phyloP scores from a whole-genome alignment of 2,888 invertebrate species.

The Dinocampus coccinellae region DNA sequence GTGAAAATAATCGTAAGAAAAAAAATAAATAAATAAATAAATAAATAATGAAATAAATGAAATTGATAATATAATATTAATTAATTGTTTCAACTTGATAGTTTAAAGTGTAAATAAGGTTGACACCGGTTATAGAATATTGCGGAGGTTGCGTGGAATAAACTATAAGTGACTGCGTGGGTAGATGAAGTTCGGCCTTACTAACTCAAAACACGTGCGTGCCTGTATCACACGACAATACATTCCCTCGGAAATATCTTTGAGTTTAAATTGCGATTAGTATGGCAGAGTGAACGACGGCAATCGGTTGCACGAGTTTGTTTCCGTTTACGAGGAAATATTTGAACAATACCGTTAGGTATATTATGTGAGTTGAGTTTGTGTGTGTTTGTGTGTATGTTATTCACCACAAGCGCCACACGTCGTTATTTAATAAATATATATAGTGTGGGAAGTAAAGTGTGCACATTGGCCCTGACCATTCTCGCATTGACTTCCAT shows the following conservation, averaged over 20 bases:
- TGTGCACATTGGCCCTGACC: constrained; percentile 9
- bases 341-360: background rate
- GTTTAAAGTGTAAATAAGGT: background rate
- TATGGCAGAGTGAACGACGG: constrained; percentile 37
- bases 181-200: constrained; percentile 56
- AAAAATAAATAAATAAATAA: background rate
- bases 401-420: constrained; percentile 25
- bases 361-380: too few species aligned
- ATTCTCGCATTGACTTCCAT: constrained; percentile 7
- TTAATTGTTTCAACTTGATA: background rate
- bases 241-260: background rate
- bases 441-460: background rate
- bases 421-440: background rate
- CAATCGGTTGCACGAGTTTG: constrained; percentile 49
- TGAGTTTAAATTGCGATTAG: constrained; percentile 23
- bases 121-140: constrained; percentile 29
- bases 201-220: constrained; percentile 37
- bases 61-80: too few species aligned
- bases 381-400: background rate
- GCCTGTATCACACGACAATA: constrained; percentile 28
- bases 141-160: constrained; percentile 49
- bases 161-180: constrained; percentile 53
- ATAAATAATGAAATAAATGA: too few species aligned
- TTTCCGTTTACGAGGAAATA: constrained; percentile 43
- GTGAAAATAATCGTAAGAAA: too few species aligned